Base-by-base conservation (phyloP, 2,797 vertebrate species). In the Hirundo rustica region DNA sequence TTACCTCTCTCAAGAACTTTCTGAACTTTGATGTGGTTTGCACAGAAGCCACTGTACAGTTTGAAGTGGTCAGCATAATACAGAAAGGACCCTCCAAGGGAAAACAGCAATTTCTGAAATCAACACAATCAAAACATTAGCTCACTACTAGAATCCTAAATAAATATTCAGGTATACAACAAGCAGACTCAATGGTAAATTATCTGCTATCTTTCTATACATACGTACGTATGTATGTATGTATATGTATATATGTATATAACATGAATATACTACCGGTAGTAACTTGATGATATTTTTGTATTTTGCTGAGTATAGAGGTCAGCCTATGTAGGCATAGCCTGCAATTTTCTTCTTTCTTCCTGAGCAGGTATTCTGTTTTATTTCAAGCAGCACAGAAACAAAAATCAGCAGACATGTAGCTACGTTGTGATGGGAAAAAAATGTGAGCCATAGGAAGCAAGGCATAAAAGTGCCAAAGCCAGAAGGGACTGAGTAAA, bases 21-120 rank as follows among this genome's bases (percentile, higher is more conserved):
- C 97, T 99, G 99, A 88, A 99, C 99, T 97, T 99, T 99, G 96
- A 99, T 99, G 96, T 99, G 99, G 96, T 99, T 99, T 71, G 99
- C 99, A 64, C 99, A 99, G 97, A 99, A 99, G 76, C 99, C 99
- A 25, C 99, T 99, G 98, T 99, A 99, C 64, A 99, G 98, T 96
- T 99, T 99, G 96, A 99, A 99, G 97, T 99, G 99, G 97, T 99
- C 99, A 9, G 99, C 99, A 2, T 99, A 99, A 97, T 99, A 99
- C 44, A 99, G 98, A 96, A 99, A 99, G 5, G 99, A 99, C n/a
- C 99, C 99, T 88, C 99, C 99, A 0, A 99, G 98, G 66, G 99
- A 99, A 97, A 99, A 99, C 45, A 99, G 98, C 91, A 99, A 92
- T 98, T 99, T 99, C 99, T 99, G 97, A 96, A 96, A 97, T 29